Conservation (phyloP, 1,140 invertebrate species). For the Pseudachorutes palmiensis region DNA sequence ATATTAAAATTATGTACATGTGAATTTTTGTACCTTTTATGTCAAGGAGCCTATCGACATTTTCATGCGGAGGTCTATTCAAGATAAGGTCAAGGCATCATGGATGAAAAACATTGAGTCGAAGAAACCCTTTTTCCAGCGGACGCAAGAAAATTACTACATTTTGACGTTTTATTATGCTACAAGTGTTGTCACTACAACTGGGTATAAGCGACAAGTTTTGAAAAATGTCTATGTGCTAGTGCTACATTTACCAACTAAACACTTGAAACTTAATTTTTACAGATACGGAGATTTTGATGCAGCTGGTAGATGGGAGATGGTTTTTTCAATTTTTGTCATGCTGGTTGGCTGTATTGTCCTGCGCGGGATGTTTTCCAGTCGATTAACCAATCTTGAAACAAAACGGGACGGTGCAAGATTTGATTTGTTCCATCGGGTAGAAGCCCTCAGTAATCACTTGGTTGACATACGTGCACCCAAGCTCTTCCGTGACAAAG, state of each 20-base stretch:
- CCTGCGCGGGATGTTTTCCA: constrained; percentile 24
- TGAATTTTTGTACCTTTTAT: background rate
- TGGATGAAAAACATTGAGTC: background rate
- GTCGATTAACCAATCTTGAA: constrained; percentile 29
- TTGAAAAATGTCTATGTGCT: background rate
- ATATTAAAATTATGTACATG: background rate
- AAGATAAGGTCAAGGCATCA: background rate
- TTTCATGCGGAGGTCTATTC: background rate
- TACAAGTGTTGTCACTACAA: background rate
- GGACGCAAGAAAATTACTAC: no score
- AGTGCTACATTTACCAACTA: background rate
- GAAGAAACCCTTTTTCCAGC: background rate
- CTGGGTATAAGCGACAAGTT: background rate
- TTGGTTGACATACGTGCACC: constrained; percentile 14
- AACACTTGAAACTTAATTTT: background rate
- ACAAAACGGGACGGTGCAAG: constrained; percentile 29
- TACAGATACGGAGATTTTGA: background rate
- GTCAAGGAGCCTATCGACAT: background rate
- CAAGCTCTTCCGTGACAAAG: constrained; percentile 14
- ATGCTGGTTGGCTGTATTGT: constrained; percentile 34
- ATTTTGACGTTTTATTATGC: background rate
- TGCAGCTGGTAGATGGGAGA: constrained; percentile 11
- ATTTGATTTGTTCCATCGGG: constrained; percentile 32
- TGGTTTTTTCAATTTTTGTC: constrained; percentile 22
- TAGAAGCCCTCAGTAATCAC: constrained; percentile 19